Evolutionary conservation across 2,888 invertebrate species (phyloP).

Genomic region (Pterostichus madidus): DNA sequence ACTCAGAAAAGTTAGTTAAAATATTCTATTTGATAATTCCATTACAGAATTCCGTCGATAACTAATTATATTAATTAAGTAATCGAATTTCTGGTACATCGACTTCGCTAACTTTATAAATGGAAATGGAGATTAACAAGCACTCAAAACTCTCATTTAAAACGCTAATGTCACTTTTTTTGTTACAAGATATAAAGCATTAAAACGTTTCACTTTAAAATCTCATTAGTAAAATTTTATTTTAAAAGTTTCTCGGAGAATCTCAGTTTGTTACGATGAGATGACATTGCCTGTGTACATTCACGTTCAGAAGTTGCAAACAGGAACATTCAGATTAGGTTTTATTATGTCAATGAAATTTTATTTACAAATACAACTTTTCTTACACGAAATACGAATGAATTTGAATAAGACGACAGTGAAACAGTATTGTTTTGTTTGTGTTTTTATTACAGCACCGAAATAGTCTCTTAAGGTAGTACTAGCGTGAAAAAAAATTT

Average conservation of each 20-base stretch:
- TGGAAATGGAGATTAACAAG: slow-evolving; percentile 52
- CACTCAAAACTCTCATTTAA: slow-evolving; percentile 55
- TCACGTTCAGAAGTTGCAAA: no score
- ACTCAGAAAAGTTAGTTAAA: slow-evolving; percentile 23
- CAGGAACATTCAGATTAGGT: no score
- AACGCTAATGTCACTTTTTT: slow-evolving; percentile 55
- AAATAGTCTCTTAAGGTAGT: no score
- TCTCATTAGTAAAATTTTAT: slow-evolving; percentile 63
- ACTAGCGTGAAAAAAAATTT: no score
- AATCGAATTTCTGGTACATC: slow-evolving; percentile 41
- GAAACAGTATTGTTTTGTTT: no score
- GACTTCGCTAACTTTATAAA: slow-evolving; percentile 51
- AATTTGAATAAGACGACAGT: no score
- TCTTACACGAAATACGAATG: no score
- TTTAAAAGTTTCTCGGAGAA: slow-evolving; percentile 51
- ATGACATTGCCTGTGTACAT: slow-evolving; percentile 29
- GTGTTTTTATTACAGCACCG: no score
- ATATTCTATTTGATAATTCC: slow-evolving; percentile 21
- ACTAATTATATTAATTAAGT: slow-evolving; percentile 47
- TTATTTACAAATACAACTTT: no score
- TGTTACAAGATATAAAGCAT: slow-evolving; percentile 59
- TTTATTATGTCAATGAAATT: no score
- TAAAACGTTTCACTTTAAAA: slow-evolving; percentile 62
- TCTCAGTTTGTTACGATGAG: slow-evolving; percentile 6
- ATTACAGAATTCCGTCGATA: slow-evolving; percentile 8